Base-by-base conservation (phyloP, 2,888 invertebrate genomes). In the Coenonympha glycerion region DNA sequence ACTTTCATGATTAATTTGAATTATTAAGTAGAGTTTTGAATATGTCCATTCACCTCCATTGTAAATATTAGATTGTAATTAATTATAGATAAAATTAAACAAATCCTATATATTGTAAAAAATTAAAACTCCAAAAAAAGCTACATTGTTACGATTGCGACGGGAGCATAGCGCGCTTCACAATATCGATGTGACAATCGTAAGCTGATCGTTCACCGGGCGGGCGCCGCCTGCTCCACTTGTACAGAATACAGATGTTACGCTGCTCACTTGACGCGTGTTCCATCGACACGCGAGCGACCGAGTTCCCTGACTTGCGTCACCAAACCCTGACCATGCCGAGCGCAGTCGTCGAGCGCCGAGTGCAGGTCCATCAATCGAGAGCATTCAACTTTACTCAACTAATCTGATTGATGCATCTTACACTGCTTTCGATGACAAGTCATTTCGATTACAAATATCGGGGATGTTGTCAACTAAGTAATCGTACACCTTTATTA, bases 91-190 rank as follows among this genome's bases (percentile, higher is more conserved):
- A 16, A 31, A 31, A 31, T 15, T 19, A 37, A 79, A 84, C 72
- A 82, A 84, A 87, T 85, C 84, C 83, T 85, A 86, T 87, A 87
- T 87, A 87, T 87, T 87, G 86, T 87, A 86, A 83, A 87, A 71
- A 87, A 86, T 62, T 74, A 76, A 84, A 86, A 85, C 77, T 83
- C 75, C 80, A 84, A 85, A 86, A 86, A 85, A 86, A 84, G 84
- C 85, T 83, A 80, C 78, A 79, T 83, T 79, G 84, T 82, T 83
- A 77, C 71, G 74, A 76, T 76, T 76, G 70, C 71, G 75, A 70
- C 71, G 70, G 76, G 76, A 73, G 74, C 73, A 70, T 72, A 66
- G 71, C 69, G 67, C 68, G 79, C 76, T 79, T 73, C 56, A 70
- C 70, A 71, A 62, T 65, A 69, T 68, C 69, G 71, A 70, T 63